Evolutionary conservation across 2,113 vertebrate species (phyloP), one percentile per base, ranked within the genome.

Genomic region (Eidolon helvum): DNA sequence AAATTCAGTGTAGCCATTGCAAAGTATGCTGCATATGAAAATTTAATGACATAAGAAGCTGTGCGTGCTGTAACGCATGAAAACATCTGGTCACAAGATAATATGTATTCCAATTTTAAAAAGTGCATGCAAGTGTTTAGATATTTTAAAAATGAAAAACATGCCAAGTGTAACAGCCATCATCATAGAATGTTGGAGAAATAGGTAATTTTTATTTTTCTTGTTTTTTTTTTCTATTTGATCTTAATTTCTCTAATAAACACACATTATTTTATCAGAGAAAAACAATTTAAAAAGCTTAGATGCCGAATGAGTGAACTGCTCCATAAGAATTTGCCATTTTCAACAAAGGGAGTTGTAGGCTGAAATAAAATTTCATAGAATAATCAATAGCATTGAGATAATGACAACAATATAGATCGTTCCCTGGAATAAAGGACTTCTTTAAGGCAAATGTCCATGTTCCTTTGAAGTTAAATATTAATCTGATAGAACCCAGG

Each of bases 381-480:
- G 38, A 24, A 57, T 30, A 61, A 40, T 74, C 59, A 87, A 43
- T 66, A 45, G 38, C 10, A 79, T 87, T 86, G 50, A 93, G 53
- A 53, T 75, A 40, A 82, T 35, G 55, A 89, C 21, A 68, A 75
- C 15, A 48, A n/a, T n/a, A 69, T 61, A 85, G 45, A 80, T 69
- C n/a, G 15, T 68, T 35, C 40, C 19, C 26, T 55, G 5, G 18
- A 74, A 91, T 75, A 85, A 92, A 75, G 19, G 84, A 74, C 14
- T 95, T 85, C 61, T 96, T 91, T 50, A 90, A 80, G 26, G 33
- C 50, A 68, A 84, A 93, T 53, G 55, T 38, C 68, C n/a, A 66
- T 38, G 24, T 45, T 78, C 95, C 63, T 61, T 85, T 63, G 65
- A 33, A 65, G 33, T 82, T 74, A 89, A 96, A 90, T 66, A 87